Base-by-base conservation (phyloP, 2,113 vertebrate species). In the Microtus ochrogaster region DNA sequence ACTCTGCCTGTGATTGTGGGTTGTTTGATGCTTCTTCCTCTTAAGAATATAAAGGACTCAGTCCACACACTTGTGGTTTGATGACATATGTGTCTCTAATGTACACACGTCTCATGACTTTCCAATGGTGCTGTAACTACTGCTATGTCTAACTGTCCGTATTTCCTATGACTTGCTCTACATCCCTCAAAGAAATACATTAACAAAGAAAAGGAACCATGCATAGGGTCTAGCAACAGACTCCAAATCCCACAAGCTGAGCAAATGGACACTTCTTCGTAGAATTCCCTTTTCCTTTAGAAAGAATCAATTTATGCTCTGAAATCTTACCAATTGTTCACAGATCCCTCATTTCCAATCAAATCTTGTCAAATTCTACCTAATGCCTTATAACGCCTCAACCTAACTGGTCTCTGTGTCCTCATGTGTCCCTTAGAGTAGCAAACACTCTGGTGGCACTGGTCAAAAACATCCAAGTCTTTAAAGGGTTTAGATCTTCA, bases 401-500 rank as follows among this genome's bases (percentile, higher is more conserved):
- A 88, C 22, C 74, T 72, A 84, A 44, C 68, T n/a, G 68, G 47
- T 7, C 36, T n/a, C 36, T 41, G n/a, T 3, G 26, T 81, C 58
- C 39, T 86, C 13, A 1, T 33, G 1, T 0, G 22, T 33, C 72
- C 92, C 79, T 39, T 22, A 28, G 2, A 26, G 28, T 21, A 28
- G n/a, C 36, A 39, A 95, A 33, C 9, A 16, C 47, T 72, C 89
- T 81, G 8, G 41, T 66, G 63, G 22, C 41, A 63, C 47, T 74
- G 65, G 77, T 91, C 58, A 84, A 76, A 87, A 85, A 21, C 39
- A 90, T 65, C 33, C 30, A 82, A 36, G 49, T 72, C 89, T 91
- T 83, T 83, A 94, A 84, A 83, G 28, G 30, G n/a, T 49, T 97
- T 97, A 89, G 86, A 94, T 92, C 95, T 95, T 96, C 86, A 96